Percentiles rank a stretch among this genome's conserved stretches.
Evolutionary conservation across 2,888 invertebrate genomes (phyloP).

Genomic region (Brenthis daphne): DNA sequence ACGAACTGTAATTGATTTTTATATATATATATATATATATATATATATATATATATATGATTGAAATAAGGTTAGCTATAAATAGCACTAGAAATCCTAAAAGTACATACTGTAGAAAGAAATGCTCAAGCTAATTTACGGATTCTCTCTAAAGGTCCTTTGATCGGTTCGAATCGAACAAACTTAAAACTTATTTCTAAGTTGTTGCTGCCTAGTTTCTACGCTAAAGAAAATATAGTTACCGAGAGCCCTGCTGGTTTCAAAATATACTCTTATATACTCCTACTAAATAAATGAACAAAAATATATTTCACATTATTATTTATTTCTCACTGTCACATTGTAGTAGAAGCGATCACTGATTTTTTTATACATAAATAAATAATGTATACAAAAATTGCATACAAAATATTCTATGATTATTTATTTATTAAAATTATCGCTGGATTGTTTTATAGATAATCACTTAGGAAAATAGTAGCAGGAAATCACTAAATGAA

Average conservation of each 20-base stretch:
- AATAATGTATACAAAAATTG: too few relatives aligned
- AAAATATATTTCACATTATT: not conserved
- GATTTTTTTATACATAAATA: too few relatives aligned
- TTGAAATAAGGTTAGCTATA: not conserved
- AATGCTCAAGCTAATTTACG: slow-evolving; percentile 17
- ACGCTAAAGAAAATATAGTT: slow-evolving; percentile 11
- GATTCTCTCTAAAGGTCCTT: slow-evolving; percentile 29
- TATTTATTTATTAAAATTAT: too few relatives aligned
- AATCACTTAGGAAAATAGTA: slow-evolving; percentile 4
- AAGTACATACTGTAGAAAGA: slow-evolving; percentile 10
- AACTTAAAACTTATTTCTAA: slow-evolving; percentile 24
- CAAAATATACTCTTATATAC: slow-evolving; percentile 1
- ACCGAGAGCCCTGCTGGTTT: slow-evolving; percentile 15
- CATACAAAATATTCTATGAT: too few relatives aligned
- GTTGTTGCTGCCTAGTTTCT: slow-evolving; percentile 23
- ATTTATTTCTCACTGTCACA: slow-evolving; percentile 2
- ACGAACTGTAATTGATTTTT: too few relatives aligned
- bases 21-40: too few relatives aligned
- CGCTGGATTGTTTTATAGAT: too few relatives aligned
- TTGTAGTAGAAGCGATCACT: too few relatives aligned
- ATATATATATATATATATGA: too few relatives aligned
- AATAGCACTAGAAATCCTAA: slow-evolving; percentile 9
- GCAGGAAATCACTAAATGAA: slow-evolving; percentile 26
- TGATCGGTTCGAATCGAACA: slow-evolving; percentile 30
- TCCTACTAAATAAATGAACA: not conserved